Evolutionary conservation across 2,797 vertebrate genomes (phyloP).

Genomic region (Avahi laniger): DNA sequence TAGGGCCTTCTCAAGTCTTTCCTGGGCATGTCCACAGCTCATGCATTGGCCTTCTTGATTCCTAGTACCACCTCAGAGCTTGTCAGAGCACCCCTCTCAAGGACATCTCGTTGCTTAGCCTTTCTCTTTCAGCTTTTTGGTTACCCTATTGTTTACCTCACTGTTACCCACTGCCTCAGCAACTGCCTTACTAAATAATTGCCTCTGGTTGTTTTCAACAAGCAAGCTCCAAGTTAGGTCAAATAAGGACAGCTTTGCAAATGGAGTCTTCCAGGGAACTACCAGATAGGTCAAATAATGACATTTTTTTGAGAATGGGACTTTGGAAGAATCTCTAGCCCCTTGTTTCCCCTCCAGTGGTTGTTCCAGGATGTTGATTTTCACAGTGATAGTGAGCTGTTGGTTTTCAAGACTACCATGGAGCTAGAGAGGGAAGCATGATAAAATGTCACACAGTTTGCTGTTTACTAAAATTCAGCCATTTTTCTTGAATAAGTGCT

Average conservation of each 20-base stretch:
- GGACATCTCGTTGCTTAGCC: neutral
- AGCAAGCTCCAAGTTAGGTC: neutral
- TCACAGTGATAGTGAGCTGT: neutral
- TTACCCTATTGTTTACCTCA: neutral
- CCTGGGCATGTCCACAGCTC: neutral
- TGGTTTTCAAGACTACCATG: neutral
- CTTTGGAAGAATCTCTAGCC: neutral
- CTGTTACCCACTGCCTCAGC: neutral
- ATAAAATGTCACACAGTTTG: neutral
- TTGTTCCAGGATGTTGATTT: neutral
- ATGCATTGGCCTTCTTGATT: neutral
- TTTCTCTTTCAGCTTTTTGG: slow-evolving; percentile 24
- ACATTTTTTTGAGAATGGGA: neutral
- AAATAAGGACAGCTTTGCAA: neutral
- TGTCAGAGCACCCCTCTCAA: neutral
- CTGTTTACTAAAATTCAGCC: neutral
- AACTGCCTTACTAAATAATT: slow-evolving; percentile 3
- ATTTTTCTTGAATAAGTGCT: slow-evolving; percentile 24
- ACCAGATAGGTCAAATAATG: neutral
- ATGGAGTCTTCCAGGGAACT: neutral
- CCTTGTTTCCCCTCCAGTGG: neutral
- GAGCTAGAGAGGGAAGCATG: neutral
- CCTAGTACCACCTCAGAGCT: neutral
- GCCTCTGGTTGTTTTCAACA: neutral
- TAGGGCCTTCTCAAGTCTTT: neutral